A percentile compares a stretch with the other conserved stretches of the same genome.
phyloP scores from a whole-genome alignment of 2,113 vertebrate genomes.

The Seriola aureovittata region DNA sequence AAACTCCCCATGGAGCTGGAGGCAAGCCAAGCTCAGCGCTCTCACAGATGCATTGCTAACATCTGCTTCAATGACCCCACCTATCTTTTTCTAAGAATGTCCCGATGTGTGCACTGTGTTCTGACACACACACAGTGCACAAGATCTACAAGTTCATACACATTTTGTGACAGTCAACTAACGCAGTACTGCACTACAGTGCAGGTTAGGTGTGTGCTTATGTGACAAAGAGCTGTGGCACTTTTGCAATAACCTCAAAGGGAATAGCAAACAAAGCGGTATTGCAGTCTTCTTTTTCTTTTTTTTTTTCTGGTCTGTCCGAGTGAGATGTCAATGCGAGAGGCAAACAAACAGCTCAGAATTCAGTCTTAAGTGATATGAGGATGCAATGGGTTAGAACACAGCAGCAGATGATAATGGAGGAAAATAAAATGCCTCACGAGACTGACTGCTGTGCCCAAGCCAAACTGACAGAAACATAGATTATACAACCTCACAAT shows the following conservation, averaged over 20 bases:
- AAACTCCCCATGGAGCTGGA: conserved; percentile 42
- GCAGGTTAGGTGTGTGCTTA: not conserved
- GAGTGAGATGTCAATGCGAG: not conserved
- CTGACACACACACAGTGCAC: not conserved
- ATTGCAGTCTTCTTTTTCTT: conserved; percentile 8
- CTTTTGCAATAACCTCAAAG: conserved; percentile 27
- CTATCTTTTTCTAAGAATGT: conserved; percentile 41
- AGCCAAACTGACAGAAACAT: conserved; percentile 39
- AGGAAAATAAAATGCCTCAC: conserved; percentile 34
- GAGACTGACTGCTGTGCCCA: conserved; percentile 26
- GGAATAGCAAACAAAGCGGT: conserved; percentile 35
- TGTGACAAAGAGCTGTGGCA: not conserved
- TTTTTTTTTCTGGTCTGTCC: not conserved
- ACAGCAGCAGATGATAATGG: conserved; percentile 23
- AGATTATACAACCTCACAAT: conserved; percentile 43
- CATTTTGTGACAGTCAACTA: conserved; percentile 22
- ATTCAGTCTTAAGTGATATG: conserved; percentile 27
- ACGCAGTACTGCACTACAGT: not conserved
- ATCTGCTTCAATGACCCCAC: conserved; percentile 66
- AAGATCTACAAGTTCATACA: conserved; percentile 15
- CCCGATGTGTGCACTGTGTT: not conserved
- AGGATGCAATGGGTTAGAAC: conserved; percentile 33
- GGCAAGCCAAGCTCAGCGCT: conserved; percentile 25
- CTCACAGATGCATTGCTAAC: conserved; percentile 43
- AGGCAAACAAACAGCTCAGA: conserved; percentile 17